A percentile compares a stretch with the other conserved stretches of the same genome.
Evolutionary conservation across 1,140 invertebrate species (phyloP).

Genomic region (Megathymus violae): DNA sequence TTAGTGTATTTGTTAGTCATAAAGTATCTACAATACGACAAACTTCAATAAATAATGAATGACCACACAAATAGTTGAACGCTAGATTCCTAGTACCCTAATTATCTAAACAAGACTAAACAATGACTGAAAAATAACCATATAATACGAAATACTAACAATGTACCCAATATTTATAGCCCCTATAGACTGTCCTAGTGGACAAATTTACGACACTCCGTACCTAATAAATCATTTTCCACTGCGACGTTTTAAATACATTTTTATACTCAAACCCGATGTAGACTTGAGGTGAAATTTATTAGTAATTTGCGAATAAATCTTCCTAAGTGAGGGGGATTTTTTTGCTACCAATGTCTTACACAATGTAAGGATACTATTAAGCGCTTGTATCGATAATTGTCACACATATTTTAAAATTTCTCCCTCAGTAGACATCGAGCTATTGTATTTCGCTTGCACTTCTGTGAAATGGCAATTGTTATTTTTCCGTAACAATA

Average conservation of each 20-base stretch:
- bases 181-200: constrained; percentile 66
- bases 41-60: not conserved
- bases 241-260: constrained; percentile 81
- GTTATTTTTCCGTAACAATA: constrained; percentile 43
- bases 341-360: constrained; percentile 61
- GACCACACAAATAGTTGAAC: constrained; percentile 6
- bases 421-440: constrained; percentile 55
- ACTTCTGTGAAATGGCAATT: constrained; percentile 53
- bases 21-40: not conserved
- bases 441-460: constrained; percentile 45
- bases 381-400: constrained; percentile 80
- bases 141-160: constrained; percentile 43
- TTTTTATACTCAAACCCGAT: constrained; percentile 78
- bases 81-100: constrained; percentile 19
- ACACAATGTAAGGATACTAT: constrained; percentile 74
- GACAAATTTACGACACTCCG: constrained; percentile 79
- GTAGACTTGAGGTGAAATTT: constrained; percentile 72
- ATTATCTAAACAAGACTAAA: constrained; percentile 12
- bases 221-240: constrained; percentile 78
- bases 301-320: constrained; percentile 83
- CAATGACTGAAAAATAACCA: constrained; percentile 37
- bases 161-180: constrained; percentile 69
- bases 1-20: too few species aligned
- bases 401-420: constrained; percentile 82
- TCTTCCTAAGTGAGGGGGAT: constrained; percentile 66